These are phyloP conservation scores for Aromia moschata DNA, from an alignment of 2,888 invertebrate species.

Conservation along the genomic window DNA sequence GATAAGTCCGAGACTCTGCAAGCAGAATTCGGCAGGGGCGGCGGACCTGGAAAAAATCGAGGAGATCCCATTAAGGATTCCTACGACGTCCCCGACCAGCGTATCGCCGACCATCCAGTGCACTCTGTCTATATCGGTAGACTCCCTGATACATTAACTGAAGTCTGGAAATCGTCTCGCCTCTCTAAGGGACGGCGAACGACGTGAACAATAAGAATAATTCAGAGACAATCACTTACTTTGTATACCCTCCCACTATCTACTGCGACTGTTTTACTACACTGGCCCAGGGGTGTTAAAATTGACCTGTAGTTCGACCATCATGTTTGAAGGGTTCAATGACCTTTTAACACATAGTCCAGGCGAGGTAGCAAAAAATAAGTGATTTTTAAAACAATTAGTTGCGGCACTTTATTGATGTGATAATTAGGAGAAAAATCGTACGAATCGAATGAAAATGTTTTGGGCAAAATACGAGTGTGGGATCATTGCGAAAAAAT, in stretches of 20 bases:
- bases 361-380: too few relatives aligned
- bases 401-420: too few relatives aligned
- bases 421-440: too few relatives aligned
- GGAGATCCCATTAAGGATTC: slow-evolving; percentile 67
- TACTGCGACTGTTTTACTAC: slow-evolving; percentile 1
- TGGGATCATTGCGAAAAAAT: too few relatives aligned
- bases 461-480: too few relatives aligned
- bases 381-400: too few relatives aligned
- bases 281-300: too few relatives aligned
- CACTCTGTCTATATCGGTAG: slow-evolving; percentile 60
- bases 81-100: slow-evolving; percentile 47
- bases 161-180: slow-evolving; percentile 3
- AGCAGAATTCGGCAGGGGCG: slow-evolving; percentile 75
- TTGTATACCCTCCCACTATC: slow-evolving; percentile 17
- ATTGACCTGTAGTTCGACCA: too few relatives aligned
- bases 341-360: too few relatives aligned
- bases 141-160: slow-evolving; percentile 57
- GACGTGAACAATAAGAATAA: slow-evolving; percentile 44
- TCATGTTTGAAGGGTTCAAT: too few relatives aligned
- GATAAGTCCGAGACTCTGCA: slow-evolving; percentile 65
- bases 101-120: slow-evolving; percentile 57
- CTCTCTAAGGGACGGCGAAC: slow-evolving; percentile 25
- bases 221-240: slow-evolving; percentile 48
- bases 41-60: slow-evolving; percentile 76
- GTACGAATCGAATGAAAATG: too few relatives aligned